phyloP scores from a whole-genome alignment of 2,113 vertebrate genomes.

The Lethenteron reissneri region DNA sequence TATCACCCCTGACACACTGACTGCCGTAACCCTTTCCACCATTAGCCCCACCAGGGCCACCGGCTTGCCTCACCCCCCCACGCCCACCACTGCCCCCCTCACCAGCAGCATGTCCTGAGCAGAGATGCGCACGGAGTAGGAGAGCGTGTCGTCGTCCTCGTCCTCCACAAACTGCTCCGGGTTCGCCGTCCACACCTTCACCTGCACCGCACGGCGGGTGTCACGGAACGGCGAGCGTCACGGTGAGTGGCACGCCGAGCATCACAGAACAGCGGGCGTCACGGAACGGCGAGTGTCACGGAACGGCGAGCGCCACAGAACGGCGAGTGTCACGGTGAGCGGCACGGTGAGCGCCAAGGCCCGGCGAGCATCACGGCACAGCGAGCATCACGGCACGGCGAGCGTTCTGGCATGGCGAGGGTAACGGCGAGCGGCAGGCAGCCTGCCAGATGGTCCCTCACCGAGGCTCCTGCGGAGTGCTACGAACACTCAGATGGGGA shows the following conservation, averaged over 20 bases:
- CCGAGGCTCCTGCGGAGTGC: too few relatives aligned
- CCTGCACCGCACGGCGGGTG: conserved; percentile 23
- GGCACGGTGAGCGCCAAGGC: conserved; percentile 47
- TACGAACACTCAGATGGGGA: too few relatives aligned
- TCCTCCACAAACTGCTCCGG: conserved; percentile 96
- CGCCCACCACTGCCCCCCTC: conserved; percentile 13
- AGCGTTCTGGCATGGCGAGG: too few relatives aligned
- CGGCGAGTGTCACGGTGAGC: conserved; percentile 19
- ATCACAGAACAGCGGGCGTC: conserved; percentile 12
- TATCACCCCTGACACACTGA: too few relatives aligned
- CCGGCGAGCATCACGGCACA: neutral
- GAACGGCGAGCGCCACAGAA: neutral
- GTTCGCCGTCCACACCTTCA: conserved; percentile 88
- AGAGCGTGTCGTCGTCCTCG: conserved; percentile 93
- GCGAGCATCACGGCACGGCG: too few relatives aligned
- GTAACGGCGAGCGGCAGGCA: conserved; percentile 16
- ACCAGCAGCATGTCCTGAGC: conserved; percentile 87
- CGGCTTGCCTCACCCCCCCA: too few relatives aligned
- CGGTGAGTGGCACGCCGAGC: neutral
- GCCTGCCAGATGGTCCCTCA: too few relatives aligned
- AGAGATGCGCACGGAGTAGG: conserved; percentile 87
- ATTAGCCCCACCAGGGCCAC: too few relatives aligned
- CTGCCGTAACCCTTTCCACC: too few relatives aligned
- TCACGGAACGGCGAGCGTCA: neutral
- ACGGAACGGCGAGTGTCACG: neutral